A percentile compares a stretch with the other conserved stretches of the same genome.
phyloP scores from a whole-genome alignment of 2,113 vertebrate genomes.

The Corynorhinus townsendii region DNA sequence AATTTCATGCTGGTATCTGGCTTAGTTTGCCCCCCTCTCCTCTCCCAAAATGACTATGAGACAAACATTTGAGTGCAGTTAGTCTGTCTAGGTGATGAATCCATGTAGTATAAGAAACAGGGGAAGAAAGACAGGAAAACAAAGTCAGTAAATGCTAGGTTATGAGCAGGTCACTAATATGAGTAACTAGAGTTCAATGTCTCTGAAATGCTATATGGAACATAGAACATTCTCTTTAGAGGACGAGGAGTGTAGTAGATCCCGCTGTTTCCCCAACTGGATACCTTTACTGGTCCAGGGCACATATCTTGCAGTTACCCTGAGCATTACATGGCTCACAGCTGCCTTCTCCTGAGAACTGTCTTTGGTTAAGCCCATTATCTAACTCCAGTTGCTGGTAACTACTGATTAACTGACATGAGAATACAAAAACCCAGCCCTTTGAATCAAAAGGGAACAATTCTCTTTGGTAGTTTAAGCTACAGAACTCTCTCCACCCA shows the following conservation, averaged over 20 bases:
- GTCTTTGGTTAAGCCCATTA: not conserved
- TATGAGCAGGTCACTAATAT: not conserved
- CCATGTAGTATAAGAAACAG: not conserved
- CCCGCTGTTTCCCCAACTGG: not conserved
- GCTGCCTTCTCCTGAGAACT: not conserved
- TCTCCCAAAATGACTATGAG: not conserved
- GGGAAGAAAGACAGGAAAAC: not conserved
- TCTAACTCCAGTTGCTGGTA: not conserved
- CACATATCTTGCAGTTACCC: not conserved
- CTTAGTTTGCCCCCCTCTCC: not conserved
- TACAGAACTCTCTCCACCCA: not conserved
- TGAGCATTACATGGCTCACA: not conserved
- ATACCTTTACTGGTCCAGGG: not conserved
- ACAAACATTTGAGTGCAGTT: not conserved
- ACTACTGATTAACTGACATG: not conserved
- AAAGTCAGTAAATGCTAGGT: not conserved
- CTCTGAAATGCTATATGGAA: not conserved
- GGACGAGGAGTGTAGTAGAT: not conserved
- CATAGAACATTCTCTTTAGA: not conserved
- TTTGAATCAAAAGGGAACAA: not conserved
- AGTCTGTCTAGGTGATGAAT: not conserved
- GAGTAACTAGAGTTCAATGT: not conserved
- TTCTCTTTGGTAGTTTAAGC: not conserved
- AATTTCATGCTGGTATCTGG: not conserved
- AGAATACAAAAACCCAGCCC: not conserved